These are phyloP conservation scores for Lepidurus apus DNA, from an alignment of 1,140 invertebrate species.

Conservation along the genomic window DNA sequence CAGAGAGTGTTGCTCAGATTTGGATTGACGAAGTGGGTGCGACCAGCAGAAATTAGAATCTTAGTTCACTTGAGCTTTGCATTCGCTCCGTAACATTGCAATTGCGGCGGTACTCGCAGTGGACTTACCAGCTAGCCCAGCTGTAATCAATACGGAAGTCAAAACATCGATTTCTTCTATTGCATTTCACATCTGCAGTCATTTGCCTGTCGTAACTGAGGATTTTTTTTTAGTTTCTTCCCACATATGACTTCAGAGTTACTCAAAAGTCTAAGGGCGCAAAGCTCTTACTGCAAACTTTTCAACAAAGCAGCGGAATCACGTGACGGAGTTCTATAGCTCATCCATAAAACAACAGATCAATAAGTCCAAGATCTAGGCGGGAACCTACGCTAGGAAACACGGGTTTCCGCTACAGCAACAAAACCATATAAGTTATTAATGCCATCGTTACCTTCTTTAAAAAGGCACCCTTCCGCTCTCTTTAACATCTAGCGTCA, in stretches of 20 bases:
- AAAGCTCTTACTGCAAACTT: not conserved
- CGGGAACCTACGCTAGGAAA: not conserved
- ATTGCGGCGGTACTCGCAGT: no score
- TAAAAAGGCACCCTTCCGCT: not conserved
- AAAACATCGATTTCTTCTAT: no score
- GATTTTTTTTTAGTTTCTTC: no score
- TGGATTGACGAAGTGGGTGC: no score
- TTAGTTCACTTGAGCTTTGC: no score
- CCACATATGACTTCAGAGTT: not conserved
- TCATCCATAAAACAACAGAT: constrained; percentile 22
- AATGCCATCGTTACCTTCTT: not conserved
- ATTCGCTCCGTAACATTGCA: no score
- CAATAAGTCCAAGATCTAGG: constrained; percentile 7
- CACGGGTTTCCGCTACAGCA: not conserved
- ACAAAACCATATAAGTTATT: not conserved
- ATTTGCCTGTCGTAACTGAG: no score
- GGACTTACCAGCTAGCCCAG: no score
- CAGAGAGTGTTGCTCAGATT: no score
- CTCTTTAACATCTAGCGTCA: not conserved
- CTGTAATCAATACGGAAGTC: no score
- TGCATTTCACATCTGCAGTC: no score
- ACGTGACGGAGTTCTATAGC: not conserved
- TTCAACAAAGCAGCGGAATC: not conserved
- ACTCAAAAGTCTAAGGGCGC: not conserved
- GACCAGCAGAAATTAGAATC: no score